phyloP scores from a whole-genome alignment of 2,888 invertebrate genomes.

The Diachrysia chrysitis region DNA sequence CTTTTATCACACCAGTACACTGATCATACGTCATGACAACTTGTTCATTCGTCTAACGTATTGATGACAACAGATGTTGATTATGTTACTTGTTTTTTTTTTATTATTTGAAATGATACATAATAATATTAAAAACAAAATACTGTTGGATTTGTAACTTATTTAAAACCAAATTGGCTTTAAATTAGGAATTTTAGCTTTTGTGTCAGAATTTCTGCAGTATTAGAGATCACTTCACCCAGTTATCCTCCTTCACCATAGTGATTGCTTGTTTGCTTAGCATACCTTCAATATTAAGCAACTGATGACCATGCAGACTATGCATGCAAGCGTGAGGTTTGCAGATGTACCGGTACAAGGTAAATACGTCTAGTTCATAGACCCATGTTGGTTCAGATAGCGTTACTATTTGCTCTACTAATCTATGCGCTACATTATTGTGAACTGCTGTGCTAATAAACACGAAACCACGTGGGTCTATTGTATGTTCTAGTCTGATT shows the following conservation, averaged over 20 bases:
- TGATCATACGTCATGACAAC: no score
- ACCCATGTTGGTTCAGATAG: constrained; percentile 6
- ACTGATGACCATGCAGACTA: background rate
- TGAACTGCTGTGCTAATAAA: constrained; percentile 21
- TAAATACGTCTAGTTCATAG: constrained; percentile 13
- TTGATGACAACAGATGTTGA: background rate
- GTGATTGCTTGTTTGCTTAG: background rate
- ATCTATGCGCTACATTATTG: constrained; percentile 8
- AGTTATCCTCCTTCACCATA: background rate
- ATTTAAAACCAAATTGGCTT: no score
- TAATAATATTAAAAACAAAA: no score
- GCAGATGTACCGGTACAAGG: background rate
- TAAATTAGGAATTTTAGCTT: no score
- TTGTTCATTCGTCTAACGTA: background rate
- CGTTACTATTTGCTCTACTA: constrained; percentile 20
- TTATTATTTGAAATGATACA: no score
- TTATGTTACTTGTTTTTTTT: no score
- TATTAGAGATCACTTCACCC: no score
- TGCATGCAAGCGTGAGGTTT: background rate
- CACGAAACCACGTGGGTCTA: constrained; percentile 14
- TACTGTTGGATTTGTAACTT: no score
- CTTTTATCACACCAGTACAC: background rate
- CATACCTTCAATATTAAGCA: background rate
- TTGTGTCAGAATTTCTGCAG: no score
- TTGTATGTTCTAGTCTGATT: no score